phyloP scores from a whole-genome alignment of 1,140 invertebrate species.

The Colletes latitarsis region DNA sequence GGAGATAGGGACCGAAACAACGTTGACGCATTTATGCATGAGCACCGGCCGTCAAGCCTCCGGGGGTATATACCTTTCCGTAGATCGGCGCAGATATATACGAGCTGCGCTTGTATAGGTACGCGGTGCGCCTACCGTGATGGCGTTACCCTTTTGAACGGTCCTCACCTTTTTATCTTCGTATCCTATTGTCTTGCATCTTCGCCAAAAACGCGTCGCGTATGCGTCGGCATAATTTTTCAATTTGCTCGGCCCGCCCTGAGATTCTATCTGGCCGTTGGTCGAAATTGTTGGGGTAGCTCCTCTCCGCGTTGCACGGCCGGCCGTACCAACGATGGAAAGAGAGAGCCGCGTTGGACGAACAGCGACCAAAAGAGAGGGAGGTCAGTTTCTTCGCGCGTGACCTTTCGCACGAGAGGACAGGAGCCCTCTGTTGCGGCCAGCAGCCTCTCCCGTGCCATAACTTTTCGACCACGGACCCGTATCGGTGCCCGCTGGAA shows the following conservation, averaged over 20 bases:
- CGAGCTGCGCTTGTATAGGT: conserved; percentile 16
- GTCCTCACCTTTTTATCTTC: conserved; percentile 65
- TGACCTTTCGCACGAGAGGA: conserved; percentile 68
- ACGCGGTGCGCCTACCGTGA: conserved; percentile 28
- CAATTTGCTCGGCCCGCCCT: conserved; percentile 66
- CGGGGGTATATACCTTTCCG: conserved; percentile 48
- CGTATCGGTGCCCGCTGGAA: conserved; percentile 47
- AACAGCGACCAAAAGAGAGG: background rate
- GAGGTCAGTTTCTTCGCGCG: conserved; percentile 54
- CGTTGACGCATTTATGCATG: conserved; percentile 67
- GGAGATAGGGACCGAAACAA: conserved; percentile 50
- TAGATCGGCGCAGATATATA: conserved; percentile 60
- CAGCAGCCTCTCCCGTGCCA: conserved; percentile 51
- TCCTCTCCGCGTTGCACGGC: background rate
- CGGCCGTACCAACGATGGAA: background rate
- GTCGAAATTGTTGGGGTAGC: conserved; percentile 55
- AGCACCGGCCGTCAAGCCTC: conserved; percentile 51
- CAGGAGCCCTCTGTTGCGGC: conserved; percentile 45
- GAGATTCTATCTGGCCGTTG: conserved; percentile 61
- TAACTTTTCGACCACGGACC: conserved; percentile 64
- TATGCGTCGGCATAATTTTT: conserved; percentile 66
- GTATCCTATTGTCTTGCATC: conserved; percentile 65
- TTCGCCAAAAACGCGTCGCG: conserved; percentile 63
- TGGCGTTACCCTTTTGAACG: conserved; percentile 66
- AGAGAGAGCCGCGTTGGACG: background rate